phyloP scores from a whole-genome alignment of 2,888 invertebrate genomes.

The Agonopterix subpropinquella region DNA sequence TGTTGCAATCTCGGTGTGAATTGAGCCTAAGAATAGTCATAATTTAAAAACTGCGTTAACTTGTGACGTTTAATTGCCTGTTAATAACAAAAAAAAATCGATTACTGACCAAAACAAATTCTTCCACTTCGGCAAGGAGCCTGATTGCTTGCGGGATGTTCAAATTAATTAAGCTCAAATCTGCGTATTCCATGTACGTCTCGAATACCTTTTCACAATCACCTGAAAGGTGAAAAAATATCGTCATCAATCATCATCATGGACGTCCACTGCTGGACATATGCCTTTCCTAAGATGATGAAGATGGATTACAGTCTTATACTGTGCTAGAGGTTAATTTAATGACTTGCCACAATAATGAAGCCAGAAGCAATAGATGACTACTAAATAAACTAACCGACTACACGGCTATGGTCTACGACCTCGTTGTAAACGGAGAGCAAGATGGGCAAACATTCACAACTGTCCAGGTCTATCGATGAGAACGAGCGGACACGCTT shows the following conservation, averaged over 20 bases:
- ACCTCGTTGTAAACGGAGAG: slow-evolving; percentile 74
- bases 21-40: too few species aligned
- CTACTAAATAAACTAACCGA: slow-evolving; percentile 67
- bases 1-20: too few species aligned
- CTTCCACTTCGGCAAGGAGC: slow-evolving; percentile 67
- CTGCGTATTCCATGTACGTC: slow-evolving; percentile 75
- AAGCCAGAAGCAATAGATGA: too few species aligned
- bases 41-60: too few species aligned
- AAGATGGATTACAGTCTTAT: too few species aligned
- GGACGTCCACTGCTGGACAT: too few species aligned
- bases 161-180: slow-evolving; percentile 67
- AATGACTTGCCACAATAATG: too few species aligned
- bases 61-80: too few species aligned
- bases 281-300: too few species aligned
- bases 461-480: slow-evolving; percentile 67
- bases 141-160: slow-evolving; percentile 76
- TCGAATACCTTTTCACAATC: slow-evolving; percentile 65
- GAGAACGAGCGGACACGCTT: slow-evolving; percentile 59
- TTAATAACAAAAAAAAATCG: too few species aligned
- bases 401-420: slow-evolving; percentile 76
- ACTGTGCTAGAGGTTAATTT: too few species aligned
- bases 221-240: slow-evolving; percentile 36
- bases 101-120: slow-evolving; percentile 29
- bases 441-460: slow-evolving; percentile 76
- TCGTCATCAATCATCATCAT: too few species aligned